phyloP scores from a whole-genome alignment of 2,797 vertebrate genomes.

The Myripristis jacobus region DNA sequence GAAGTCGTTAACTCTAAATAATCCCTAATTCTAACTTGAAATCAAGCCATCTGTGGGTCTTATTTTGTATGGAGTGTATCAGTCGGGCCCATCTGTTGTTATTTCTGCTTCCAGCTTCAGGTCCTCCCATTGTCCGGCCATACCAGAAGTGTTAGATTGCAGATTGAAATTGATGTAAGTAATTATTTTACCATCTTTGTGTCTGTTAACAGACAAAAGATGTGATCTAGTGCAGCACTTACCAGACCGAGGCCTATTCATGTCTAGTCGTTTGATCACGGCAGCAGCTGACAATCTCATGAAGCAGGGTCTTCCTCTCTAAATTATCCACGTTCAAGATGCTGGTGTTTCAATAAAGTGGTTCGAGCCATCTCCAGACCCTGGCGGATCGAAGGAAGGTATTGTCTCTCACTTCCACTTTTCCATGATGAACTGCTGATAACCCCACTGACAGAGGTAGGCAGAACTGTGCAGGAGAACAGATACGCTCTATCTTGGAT shows the following conservation, averaged over 20 bases:
- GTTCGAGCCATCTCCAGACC: conserved; percentile 61
- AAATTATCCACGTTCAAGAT: conserved; percentile 72
- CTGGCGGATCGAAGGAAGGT: conserved; percentile 71
- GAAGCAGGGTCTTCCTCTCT: conserved; percentile 72
- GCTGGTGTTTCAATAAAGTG: conserved; percentile 65
- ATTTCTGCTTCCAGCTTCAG: conserved; percentile 6
- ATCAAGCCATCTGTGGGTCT: conserved; percentile 26
- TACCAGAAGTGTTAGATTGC: conserved; percentile 34
- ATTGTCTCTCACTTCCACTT: conserved; percentile 88
- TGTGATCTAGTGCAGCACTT: conserved; percentile 50
- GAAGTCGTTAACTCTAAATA: conserved; percentile 7
- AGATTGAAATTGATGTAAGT: conserved; percentile 48
- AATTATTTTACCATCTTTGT: conserved; percentile 66
- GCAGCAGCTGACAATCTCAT: conserved; percentile 81
- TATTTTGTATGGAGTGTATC: conserved; percentile 15
- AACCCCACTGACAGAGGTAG: conserved; percentile 78
- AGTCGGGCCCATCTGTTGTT: conserved; percentile 31
- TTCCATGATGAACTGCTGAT: conserved; percentile 84
- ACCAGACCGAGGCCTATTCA: conserved; percentile 59
- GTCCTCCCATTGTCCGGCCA: conserved; percentile 38
- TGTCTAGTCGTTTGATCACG: conserved; percentile 70
- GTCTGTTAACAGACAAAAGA: conserved; percentile 35
- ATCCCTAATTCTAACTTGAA: conserved; percentile 24
- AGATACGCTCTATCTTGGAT: conserved; percentile 73
- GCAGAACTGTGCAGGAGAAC: conserved; percentile 70